Evolutionary conservation across 1,140 invertebrate genomes (phyloP), one percentile per base, ranked within the genome.

Genomic region (Camponotus pennsylvanicus): DNA sequence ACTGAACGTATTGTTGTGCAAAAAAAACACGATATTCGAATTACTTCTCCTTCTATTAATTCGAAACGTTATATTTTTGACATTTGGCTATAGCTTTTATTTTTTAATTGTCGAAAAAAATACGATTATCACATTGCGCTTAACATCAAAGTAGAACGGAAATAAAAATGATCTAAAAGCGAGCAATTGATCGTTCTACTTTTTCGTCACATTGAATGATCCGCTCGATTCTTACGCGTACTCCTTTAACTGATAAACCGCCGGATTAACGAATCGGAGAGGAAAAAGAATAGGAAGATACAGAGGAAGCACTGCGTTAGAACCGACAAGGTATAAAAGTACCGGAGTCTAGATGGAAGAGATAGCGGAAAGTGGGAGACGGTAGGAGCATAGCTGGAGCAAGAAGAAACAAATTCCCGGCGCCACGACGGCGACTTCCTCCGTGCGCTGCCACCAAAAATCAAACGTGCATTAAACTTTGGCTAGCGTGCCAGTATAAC

Each of bases 391-490:
- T 42, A 52, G 57, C 42, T 45, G 11, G 42, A 9, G 8, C 52
- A 78, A 79, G 87, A 80, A 78, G 73, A 71, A 86, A 84, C 67
- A 83, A 71, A 85, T 86, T 45, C 59, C 42, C 55, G 88, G 89
- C 89, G 89, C 89, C 89, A 79, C 66, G 61, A 42, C 83, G 82
- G 66, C 86, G 89, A 63, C 76, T 73, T 49, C 75, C 55, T 71
- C 70, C 69, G 57, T 84, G 59, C 89, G 80, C 59, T 71, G 77
- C 63, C 67, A 90, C 63, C 79, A 86, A 87, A 87, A 91, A 84
- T 49, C 87, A 85, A 91, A 91, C 70, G 89, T 89, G 79, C 90
- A 90, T 90, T 91, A 91, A 91, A 90, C 85, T 91, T 89, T 89
- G 87, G 87, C 87, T 79, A 91, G 42, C 87, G 77, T 87, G 66